phyloP scores from a whole-genome alignment of 2,888 invertebrate genomes.

The Drosophila pseudotakahashii region DNA sequence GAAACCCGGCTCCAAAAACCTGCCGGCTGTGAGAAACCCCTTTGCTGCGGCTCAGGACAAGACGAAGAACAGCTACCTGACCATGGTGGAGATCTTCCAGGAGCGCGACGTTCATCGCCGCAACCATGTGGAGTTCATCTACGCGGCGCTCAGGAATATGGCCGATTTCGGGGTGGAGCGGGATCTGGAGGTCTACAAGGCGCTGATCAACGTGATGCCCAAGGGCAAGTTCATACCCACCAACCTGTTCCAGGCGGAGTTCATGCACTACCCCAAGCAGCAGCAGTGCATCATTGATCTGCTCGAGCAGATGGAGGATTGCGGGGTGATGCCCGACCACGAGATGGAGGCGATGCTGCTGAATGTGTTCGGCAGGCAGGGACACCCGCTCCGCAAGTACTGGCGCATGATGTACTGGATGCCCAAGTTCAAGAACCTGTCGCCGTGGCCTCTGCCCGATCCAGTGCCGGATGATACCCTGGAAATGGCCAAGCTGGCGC shows the following conservation, averaged over 20 bases:
- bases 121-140: constrained; percentile 97
- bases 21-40: constrained; percentile 80
- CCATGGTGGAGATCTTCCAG: constrained; percentile 90
- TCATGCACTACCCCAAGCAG: constrained; percentile 97
- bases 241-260: constrained; percentile 93
- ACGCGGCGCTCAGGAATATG: constrained; percentile 94
- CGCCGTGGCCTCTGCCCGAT: constrained; percentile 93
- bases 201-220: constrained; percentile 93
- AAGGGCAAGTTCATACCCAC: constrained; percentile 94
- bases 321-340: constrained; percentile 95
- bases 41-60: constrained; percentile 76
- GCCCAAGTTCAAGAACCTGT: constrained; percentile 96
- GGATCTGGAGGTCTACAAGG: constrained; percentile 94
- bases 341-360: constrained; percentile 93
- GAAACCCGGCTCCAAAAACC: constrained; percentile 38
- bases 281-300: constrained; percentile 96
- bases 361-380: constrained; percentile 92
- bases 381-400: constrained; percentile 89
- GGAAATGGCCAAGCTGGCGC: constrained; percentile 92
- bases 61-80: constrained; percentile 88
- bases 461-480: constrained; percentile 91
- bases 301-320: constrained; percentile 95
- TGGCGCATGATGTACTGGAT: constrained; percentile 95
- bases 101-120: constrained; percentile 88
- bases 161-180: constrained; percentile 94